Evolutionary conservation across 2,888 invertebrate genomes (phyloP).

Genomic region (Heliconius erato): DNA sequence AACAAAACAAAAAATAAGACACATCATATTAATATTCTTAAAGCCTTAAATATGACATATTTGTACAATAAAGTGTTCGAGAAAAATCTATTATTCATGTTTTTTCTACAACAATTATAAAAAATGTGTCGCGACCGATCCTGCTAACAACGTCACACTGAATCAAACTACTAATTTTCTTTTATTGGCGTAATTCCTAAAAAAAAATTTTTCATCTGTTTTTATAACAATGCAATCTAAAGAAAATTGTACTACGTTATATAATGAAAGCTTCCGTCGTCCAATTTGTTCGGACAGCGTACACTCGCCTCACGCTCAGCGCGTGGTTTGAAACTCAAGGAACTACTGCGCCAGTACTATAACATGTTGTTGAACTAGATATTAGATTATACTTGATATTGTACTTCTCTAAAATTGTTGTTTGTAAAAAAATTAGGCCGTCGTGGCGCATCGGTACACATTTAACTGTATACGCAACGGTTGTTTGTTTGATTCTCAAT

Average conservation of each 20-base stretch:
- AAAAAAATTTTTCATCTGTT: neutral
- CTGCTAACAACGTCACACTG: too few species aligned
- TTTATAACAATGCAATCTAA: constrained; percentile 16
- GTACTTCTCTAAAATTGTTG: neutral
- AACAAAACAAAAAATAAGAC: too few species aligned
- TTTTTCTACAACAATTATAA: too few species aligned
- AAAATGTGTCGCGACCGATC: too few species aligned
- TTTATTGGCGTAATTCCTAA: neutral
- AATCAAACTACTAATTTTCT: too few species aligned
- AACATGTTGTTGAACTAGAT: neutral
- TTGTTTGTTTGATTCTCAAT: too few species aligned
- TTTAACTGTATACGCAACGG: too few species aligned
- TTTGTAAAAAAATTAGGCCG: neutral
- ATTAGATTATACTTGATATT: constrained; percentile 6
- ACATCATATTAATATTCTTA: too few species aligned
- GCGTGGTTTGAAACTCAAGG: constrained; percentile 37
- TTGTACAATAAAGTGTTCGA: too few species aligned
- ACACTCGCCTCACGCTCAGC: constrained; percentile 23
- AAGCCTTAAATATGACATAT: too few species aligned
- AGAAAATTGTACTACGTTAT: constrained; percentile 37
- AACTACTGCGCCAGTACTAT: neutral
- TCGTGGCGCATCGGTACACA: too few species aligned
- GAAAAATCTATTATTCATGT: too few species aligned
- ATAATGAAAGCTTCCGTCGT: constrained; percentile 32
- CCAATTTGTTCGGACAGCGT: constrained; percentile 37